Base-by-base conservation (phyloP, 1,140 invertebrate species). In the Panagrolaimus sp. region DNA sequence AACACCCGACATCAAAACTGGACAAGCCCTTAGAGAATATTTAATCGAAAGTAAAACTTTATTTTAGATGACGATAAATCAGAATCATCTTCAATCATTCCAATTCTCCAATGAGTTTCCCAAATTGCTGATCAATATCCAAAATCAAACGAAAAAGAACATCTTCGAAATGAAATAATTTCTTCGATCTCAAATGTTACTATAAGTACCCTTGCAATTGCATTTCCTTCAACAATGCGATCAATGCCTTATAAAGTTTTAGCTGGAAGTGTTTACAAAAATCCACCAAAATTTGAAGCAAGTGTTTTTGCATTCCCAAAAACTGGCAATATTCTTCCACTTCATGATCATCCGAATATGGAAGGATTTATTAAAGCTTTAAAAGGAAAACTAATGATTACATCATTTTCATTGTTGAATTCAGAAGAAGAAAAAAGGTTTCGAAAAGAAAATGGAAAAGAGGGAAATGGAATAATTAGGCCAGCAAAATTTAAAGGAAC, bases 281-380 rank as follows among this genome's bases (percentile, higher is more conserved):
- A 14, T 52, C 0, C 26, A 52, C 9, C 17, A 15, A 14, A 8
- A 24, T 67, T 78, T 62, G 64, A 68, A 26, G 38, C 43, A 14
- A 21, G 26, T n/a, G 58, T 79, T 55, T 80, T 77, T 65, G 75
- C 77, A 10, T 66, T 77, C 21, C 68, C 65, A 38, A 64, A 21
- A 21, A 26, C 63, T 28, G 78, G 78, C 17, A 55, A 52, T 17
- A 65, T 32, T 24, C 70, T 77, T 63, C 75, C 75, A 4, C 65
- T 77, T 9, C 75, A 77, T 38, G 68, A 77, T 58, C 75, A 77
- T 64, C 78, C 66, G 10, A 43, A 69, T 17, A 80, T 71, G 52
- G 67, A 52, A 47, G 75, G 77, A 8, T 77, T 77, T 66, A 64
- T 77, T 17, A 68, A 68, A 9, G 65, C 65, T 21, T n/a, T 77